Conservation (phyloP, 2,888 invertebrate species). For the Apodemia hepburni region DNA sequence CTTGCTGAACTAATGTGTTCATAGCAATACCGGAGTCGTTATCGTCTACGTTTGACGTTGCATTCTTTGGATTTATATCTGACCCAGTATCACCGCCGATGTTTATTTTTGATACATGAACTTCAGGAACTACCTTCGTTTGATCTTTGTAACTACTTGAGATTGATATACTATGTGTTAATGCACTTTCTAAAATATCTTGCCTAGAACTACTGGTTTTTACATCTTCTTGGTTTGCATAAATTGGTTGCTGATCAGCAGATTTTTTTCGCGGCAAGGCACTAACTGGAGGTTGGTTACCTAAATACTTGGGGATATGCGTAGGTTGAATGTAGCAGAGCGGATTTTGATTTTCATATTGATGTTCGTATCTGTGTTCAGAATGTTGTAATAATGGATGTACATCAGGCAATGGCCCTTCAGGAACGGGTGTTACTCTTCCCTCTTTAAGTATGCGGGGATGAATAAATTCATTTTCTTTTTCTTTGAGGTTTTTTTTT, state of each 20-base stretch:
- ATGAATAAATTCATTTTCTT: constrained; percentile 77
- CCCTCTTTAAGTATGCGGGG: constrained; percentile 70
- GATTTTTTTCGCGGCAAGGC: constrained; percentile 51
- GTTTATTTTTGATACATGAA: constrained; percentile 79
- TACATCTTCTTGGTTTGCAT: constrained; percentile 70
- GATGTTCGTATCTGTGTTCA: constrained; percentile 86
- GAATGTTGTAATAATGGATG: constrained; percentile 89
- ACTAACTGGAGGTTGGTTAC: constrained; percentile 73
- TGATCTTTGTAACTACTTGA: constrained; percentile 65
- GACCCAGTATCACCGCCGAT: constrained; percentile 59
- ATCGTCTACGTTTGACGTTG: constrained; percentile 76
- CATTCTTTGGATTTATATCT: constrained; percentile 45
- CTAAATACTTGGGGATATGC: constrained; percentile 82
- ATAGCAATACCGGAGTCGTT: constrained; percentile 91
- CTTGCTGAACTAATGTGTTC: constrained; percentile 77
- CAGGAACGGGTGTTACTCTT: constrained; percentile 71
- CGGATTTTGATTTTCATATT: constrained; percentile 77
- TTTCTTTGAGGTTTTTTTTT: constrained; percentile 80
- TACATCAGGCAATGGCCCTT: constrained; percentile 65
- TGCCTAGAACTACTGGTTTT: constrained; percentile 48
- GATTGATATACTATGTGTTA: constrained; percentile 68
- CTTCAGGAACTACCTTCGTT: constrained; percentile 62
- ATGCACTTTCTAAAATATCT: constrained; percentile 64
- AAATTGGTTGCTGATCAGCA: constrained; percentile 65
- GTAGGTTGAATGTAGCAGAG: constrained; percentile 78